Base-by-base conservation (phyloP, 2,797 vertebrate species). In the Chiroxiphia lanceolata region DNA sequence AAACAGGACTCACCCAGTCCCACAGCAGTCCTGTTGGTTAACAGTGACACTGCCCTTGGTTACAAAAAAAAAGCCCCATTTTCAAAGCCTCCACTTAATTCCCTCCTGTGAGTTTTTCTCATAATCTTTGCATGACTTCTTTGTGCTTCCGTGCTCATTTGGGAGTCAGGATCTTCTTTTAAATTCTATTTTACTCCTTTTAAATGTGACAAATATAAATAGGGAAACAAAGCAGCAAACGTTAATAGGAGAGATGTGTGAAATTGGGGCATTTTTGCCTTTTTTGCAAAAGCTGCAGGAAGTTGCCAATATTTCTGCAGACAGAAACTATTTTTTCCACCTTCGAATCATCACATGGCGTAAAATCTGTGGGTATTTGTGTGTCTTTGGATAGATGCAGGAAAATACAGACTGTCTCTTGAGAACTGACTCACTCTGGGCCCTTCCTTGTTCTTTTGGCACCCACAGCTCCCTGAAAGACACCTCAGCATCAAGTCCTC, bases 131-230 rank as follows among this genome's bases (percentile, higher is more conserved):
- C 88, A 88, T 93, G 83, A 94, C 81, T 97, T 91, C 57, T 95
- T 79, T n/a, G 87, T 96, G 75, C 34, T 96, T 38, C 67, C 82
- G 65, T 7, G 60, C 78, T 97, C 95, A 79, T 96, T 89, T 94
- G 94, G 95, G 95, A 97, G 85, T 17, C 31, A 76, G 83, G 90
- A 88, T 94, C 79, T 70, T 96, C 95, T 97, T 97, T 97, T 90
- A 97, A 91, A 81, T 96, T 72, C 65, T 94, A 44, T 95, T 95
- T 95, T 97, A 82, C 96, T 97, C 89, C 92, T 97, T 97, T 97
- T 91, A 95, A 92, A 97, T 78, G 75, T 93, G 95, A 95, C 93
- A 96, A 97, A 95, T 96, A 97, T 91, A 97, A 97, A 97, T 97
- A 96, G 1, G 50, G 94, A 97, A 97, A 96, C 96, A 97, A 97